These are phyloP conservation scores for Lipophrys pholis DNA, from an alignment of 2,113 vertebrate genomes.

Conservation along the genomic window DNA sequence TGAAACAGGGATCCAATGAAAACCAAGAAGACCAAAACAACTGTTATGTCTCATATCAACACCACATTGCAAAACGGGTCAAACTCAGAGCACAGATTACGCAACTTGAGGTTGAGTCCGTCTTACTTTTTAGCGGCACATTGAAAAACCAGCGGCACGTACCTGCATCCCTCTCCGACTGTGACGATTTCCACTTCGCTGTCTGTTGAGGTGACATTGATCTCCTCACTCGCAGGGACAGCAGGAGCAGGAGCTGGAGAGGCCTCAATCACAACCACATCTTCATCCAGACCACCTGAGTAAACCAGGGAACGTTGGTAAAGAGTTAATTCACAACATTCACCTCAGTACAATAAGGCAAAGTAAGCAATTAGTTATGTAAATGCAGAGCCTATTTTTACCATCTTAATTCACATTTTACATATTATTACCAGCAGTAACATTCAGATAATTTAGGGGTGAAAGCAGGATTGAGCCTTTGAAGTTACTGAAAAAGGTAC, in stretches of 20 bases:
- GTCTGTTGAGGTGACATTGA: slow-evolving; percentile 99
- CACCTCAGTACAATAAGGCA: slow-evolving; percentile 1
- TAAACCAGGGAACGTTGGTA: slow-evolving; percentile 24
- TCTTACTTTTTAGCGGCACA: too few species aligned
- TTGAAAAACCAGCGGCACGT: not conserved
- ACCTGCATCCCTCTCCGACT: slow-evolving; percentile 97
- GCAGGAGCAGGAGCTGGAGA: slow-evolving; percentile 93
- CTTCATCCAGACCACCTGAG: slow-evolving; percentile 95
- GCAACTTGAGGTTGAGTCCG: too few species aligned
- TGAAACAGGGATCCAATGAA: too few species aligned
- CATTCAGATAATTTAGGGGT: too few species aligned
- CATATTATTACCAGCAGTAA: not conserved
- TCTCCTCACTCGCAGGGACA: slow-evolving; percentile 97
- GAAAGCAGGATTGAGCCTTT: too few species aligned
- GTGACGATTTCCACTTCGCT: slow-evolving; percentile 99
- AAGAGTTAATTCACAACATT: not conserved
- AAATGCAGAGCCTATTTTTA: not conserved
- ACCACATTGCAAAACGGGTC: not conserved
- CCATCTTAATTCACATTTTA: not conserved
- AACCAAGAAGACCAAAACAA: too few species aligned
- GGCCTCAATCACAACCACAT: slow-evolving; percentile 98
- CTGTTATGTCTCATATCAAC: too few species aligned
- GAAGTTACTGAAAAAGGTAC: too few species aligned
- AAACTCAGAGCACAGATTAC: not conserved
- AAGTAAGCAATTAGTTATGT: not conserved